These are phyloP conservation scores for Polylopha cassiicola DNA, from an alignment of 2,888 invertebrate species.

Conservation along the genomic window DNA sequence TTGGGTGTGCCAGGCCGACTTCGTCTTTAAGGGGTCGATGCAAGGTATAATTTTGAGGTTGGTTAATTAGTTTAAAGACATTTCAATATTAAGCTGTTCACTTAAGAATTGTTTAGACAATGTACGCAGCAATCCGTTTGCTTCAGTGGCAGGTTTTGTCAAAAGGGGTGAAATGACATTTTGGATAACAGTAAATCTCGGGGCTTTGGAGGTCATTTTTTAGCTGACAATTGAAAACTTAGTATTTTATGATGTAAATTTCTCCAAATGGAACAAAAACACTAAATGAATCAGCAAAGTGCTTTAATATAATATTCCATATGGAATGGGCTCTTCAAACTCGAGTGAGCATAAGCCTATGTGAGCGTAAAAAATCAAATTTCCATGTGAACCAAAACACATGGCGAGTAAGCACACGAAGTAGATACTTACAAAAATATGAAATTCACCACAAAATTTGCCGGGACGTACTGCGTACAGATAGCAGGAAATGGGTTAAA, in stretches of 20 bases:
- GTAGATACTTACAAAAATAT: slow-evolving; percentile 78
- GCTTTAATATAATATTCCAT: slow-evolving; percentile 66
- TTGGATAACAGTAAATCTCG: slow-evolving; percentile 57
- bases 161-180: slow-evolving; percentile 72
- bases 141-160: slow-evolving; percentile 68
- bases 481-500: slow-evolving; percentile 33
- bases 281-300: slow-evolving; percentile 59
- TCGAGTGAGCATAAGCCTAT: slow-evolving; percentile 63
- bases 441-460: slow-evolving; percentile 78
- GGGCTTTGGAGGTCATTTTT: slow-evolving; percentile 66
- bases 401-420: slow-evolving; percentile 75
- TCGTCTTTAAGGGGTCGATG: slow-evolving; percentile 1
- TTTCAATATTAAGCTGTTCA: slow-evolving; percentile 46
- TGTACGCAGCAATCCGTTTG: slow-evolving; percentile 66
- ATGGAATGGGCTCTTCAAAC: slow-evolving; percentile 57
- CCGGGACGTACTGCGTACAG: slow-evolving; percentile 61
- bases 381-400: slow-evolving; percentile 76
- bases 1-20: slow-evolving; percentile 23
- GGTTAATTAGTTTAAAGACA: slow-evolving; percentile 29
- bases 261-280: slow-evolving; percentile 16
- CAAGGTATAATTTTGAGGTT: slow-evolving; percentile 29
- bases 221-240: too few species aligned
- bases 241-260: too few species aligned
- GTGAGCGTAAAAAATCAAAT: slow-evolving; percentile 76
- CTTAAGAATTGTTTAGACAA: slow-evolving; percentile 70